Conservation (phyloP, 2,888 invertebrate species). For the Drosophila testacea region DNA sequence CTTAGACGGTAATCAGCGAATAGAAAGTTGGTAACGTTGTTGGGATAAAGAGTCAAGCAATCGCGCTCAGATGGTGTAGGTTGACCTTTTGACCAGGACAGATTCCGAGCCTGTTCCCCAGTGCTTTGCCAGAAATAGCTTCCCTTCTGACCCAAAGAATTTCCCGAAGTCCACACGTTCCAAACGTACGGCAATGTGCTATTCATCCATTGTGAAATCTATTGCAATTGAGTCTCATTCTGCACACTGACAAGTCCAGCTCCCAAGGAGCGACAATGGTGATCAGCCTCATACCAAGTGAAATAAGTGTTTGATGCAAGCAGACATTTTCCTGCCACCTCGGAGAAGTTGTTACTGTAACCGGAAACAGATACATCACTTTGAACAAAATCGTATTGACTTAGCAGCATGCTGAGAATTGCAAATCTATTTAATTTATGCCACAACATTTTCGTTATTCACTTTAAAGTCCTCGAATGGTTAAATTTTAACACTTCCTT, state of each 20-base stretch:
- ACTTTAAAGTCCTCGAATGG: neutral
- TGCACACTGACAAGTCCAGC: conserved; percentile 52
- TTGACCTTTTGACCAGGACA: conserved; percentile 48
- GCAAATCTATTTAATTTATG: conserved; percentile 17
- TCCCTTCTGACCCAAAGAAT: conserved; percentile 31
- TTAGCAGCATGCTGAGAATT: conserved; percentile 5
- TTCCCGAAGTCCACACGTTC: conserved; percentile 64
- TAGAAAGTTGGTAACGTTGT: neutral
- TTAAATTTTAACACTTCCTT: neutral
- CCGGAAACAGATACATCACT: neutral
- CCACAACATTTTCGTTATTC: conserved; percentile 18
- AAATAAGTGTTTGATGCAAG: neutral
- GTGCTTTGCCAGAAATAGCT: conserved; percentile 60
- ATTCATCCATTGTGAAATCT: conserved; percentile 37
- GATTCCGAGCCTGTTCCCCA: conserved; percentile 32
- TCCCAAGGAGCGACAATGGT: no score
- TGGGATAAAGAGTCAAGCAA: conserved; percentile 9
- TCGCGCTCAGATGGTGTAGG: conserved; percentile 27
- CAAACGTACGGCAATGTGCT: neutral
- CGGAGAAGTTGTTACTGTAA: conserved; percentile 45
- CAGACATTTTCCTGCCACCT: conserved; percentile 54
- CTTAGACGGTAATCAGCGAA: conserved; percentile 5
- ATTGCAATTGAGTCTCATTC: conserved; percentile 32
- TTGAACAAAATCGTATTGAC: neutral
- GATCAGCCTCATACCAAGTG: no score